Conservation (phyloP, 2,113 vertebrate species). For the Tupaia tana region DNA sequence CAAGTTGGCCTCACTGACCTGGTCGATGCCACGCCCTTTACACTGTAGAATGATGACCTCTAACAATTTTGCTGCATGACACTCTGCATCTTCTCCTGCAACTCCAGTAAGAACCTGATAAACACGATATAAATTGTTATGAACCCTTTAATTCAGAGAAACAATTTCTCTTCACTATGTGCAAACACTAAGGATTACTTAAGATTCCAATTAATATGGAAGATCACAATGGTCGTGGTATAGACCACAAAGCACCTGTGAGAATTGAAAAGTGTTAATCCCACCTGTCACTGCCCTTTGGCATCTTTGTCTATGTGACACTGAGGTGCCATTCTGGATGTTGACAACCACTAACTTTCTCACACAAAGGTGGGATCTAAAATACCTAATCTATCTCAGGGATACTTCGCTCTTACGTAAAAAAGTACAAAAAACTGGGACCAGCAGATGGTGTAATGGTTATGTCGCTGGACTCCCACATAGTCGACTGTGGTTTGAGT, state of each 20-base stretch:
- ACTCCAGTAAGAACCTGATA: slow-evolving; percentile 96
- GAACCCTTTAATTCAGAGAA: slow-evolving; percentile 14
- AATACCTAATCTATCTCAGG: background rate
- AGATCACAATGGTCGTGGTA: background rate
- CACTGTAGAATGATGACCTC: slow-evolving; percentile 98
- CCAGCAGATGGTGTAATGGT: too few species aligned
- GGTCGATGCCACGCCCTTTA: slow-evolving; percentile 98
- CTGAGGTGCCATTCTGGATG: background rate
- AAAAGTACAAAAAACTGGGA: background rate
- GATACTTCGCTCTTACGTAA: background rate
- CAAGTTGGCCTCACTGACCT: slow-evolving; percentile 87
- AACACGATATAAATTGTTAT: slow-evolving; percentile 48
- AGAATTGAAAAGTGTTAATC: background rate
- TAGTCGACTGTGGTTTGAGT: too few species aligned
- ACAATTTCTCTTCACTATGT: background rate
- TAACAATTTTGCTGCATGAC: slow-evolving; percentile 97
- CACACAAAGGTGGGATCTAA: background rate
- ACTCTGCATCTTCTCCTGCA: slow-evolving; percentile 98
- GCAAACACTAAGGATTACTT: background rate
- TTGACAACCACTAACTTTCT: background rate
- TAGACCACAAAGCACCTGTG: background rate
- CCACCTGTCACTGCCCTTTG: background rate
- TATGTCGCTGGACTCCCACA: too few species aligned
- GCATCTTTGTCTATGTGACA: background rate
- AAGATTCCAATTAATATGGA: background rate